A percentile compares a stretch with the other conserved stretches of the same genome.
phyloP scores from a whole-genome alignment of 2,888 invertebrate species.

The Venusia cambrica region DNA sequence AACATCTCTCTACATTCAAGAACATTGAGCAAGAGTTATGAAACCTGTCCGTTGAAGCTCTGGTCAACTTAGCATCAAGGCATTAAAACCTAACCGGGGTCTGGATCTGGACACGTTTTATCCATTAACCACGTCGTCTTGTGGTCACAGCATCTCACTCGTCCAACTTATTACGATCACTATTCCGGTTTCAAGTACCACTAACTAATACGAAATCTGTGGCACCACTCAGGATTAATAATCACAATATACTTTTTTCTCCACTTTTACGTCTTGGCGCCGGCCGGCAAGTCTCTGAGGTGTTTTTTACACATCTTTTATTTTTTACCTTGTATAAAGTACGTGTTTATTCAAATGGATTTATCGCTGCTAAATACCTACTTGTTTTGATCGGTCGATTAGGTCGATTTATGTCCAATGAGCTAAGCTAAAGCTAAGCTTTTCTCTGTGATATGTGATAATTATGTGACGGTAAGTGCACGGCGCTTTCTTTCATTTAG shows the following conservation, averaged over 20 bases:
- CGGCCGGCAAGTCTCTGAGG: constrained; percentile 35
- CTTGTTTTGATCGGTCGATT: constrained; percentile 31
- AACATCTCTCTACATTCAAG: too few relatives aligned
- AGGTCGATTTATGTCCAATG: background rate
- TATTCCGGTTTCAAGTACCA: constrained; percentile 52
- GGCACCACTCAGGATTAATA: constrained; percentile 62
- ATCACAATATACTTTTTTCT: constrained; percentile 54
- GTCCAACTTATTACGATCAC: constrained; percentile 46
- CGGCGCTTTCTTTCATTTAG: too few relatives aligned
- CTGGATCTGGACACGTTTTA: background rate
- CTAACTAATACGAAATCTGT: too few relatives aligned
- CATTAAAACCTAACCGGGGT: too few relatives aligned
- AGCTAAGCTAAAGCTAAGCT: too few relatives aligned
- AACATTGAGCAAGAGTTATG: too few relatives aligned
- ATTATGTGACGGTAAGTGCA: too few relatives aligned
- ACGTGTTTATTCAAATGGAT: constrained; percentile 40
- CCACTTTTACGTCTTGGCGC: constrained; percentile 57
- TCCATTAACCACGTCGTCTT: constrained; percentile 26
- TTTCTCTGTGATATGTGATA: too few relatives aligned
- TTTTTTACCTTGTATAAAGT: constrained; percentile 32
- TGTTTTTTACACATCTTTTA: constrained; percentile 30
- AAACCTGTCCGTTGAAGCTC: too few relatives aligned
- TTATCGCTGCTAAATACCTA: constrained; percentile 22
- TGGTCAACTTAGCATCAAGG: too few relatives aligned
- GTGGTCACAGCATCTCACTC: constrained; percentile 51